Conservation (phyloP, 1,140 invertebrate genomes). For the Drosophila nigromelanica region DNA sequence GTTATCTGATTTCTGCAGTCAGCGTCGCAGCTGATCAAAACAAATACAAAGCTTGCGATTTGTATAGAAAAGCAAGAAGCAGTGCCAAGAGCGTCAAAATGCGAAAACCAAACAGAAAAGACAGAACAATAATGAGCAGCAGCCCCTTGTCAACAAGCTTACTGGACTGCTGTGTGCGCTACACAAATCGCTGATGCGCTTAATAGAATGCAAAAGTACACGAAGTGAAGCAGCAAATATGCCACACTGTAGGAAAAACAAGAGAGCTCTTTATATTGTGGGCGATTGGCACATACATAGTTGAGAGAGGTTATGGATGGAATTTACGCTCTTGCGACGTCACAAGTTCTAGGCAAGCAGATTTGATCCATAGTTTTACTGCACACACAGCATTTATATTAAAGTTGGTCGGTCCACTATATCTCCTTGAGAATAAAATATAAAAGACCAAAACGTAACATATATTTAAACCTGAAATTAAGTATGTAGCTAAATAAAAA, state of each 20-base stretch:
- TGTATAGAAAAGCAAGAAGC: slow-evolving; percentile 72
- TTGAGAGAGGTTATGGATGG: too few relatives aligned
- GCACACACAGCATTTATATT: too few relatives aligned
- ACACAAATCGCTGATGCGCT: background rate
- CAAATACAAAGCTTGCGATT: slow-evolving; percentile 34
- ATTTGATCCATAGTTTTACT: too few relatives aligned
- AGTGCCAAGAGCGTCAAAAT: slow-evolving; percentile 53
- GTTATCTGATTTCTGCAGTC: slow-evolving; percentile 35
- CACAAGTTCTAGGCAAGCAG: too few relatives aligned
- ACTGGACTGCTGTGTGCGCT: slow-evolving; percentile 41
- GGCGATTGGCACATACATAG: too few relatives aligned
- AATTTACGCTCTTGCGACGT: too few relatives aligned
- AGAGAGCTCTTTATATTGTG: slow-evolving; percentile 52
- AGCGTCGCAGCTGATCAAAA: slow-evolving; percentile 47
- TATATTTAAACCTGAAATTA: too few relatives aligned
- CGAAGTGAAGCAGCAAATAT: background rate
- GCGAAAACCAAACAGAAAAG: slow-evolving; percentile 62
- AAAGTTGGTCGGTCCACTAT: too few relatives aligned
- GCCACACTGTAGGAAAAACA: slow-evolving; percentile 34
- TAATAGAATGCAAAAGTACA: background rate
- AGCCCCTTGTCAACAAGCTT: background rate
- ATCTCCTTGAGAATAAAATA: too few relatives aligned
- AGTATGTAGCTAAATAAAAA: too few relatives aligned
- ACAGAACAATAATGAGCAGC: slow-evolving; percentile 38
- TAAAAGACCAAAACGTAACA: too few relatives aligned